A percentile compares a stretch with the other conserved stretches of the same genome.
Evolutionary conservation across 2,113 vertebrate species (phyloP).

Genomic region (Cisticola juncidis): DNA sequence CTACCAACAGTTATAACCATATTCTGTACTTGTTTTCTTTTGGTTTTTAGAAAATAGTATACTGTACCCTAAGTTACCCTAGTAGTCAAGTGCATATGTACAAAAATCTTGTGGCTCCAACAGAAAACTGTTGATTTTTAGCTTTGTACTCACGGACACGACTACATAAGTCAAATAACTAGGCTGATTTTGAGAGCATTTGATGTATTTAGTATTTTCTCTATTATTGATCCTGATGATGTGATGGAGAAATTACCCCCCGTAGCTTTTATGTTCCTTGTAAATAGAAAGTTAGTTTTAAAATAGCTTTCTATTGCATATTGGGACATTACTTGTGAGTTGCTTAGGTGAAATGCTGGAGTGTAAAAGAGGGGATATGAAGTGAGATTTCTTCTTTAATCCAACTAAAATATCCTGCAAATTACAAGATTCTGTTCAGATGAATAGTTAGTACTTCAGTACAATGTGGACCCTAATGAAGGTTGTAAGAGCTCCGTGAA

Average conservation of each 20-base stretch:
- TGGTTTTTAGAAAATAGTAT: background rate
- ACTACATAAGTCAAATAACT: background rate
- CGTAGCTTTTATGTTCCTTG: background rate
- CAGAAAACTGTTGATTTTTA: background rate
- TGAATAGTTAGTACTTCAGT: background rate
- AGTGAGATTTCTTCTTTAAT: background rate
- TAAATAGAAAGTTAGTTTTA: slow-evolving; percentile 6
- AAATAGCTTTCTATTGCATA: background rate
- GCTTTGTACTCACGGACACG: background rate
- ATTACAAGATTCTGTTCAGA: background rate
- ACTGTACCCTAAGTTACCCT: background rate
- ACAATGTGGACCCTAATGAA: background rate
- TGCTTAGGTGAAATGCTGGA: background rate
- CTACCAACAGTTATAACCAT: background rate
- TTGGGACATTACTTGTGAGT: background rate
- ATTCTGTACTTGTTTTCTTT: background rate
- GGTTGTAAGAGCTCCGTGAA: background rate
- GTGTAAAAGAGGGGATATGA: background rate
- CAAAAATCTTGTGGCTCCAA: background rate
- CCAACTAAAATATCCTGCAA: background rate
- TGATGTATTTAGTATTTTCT: background rate
- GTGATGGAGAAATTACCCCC: background rate
- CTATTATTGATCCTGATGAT: background rate
- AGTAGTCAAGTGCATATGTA: background rate
- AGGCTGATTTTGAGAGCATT: background rate